Evolutionary conservation across 2,113 vertebrate species (phyloP), one percentile per base, ranked within the genome.

Genomic region (Origma solitaria): DNA sequence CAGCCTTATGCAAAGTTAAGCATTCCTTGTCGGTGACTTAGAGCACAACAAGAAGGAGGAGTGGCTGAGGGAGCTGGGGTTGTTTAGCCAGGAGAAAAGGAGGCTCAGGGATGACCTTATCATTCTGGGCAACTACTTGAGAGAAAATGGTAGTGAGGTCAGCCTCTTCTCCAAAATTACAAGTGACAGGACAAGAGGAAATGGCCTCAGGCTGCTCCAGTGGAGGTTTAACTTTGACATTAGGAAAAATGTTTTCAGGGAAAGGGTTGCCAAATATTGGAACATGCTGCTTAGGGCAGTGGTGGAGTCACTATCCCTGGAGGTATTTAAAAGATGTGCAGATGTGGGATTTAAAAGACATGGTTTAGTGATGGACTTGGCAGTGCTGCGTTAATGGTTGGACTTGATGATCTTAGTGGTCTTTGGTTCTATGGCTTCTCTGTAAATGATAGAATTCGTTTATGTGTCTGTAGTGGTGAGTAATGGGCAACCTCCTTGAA

Each of bases 331-430:
- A 33, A 77, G 56, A 28, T 18, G 33, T 33, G 27, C 16, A 37
- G 15, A 14, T 49, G 31, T 56, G 38, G 35, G 31, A 7, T 47
- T 42, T 31, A 33, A 15, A 15, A 30, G 31, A 17, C 18, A 9
- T 14, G 15, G 31, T 37, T 62, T 56, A 33, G 31, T 37, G 25
- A 31, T 35, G 15, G 25, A 23, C 22, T 49, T 90, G 54, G 21
- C 25, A 49, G 5, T 33, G 25, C 22, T 42, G 50, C 4, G 6
- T 42, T 54, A 47, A 27, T 22, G 12, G 21, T 37, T 28, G 15
- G 18, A 54, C 10, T 7, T 69, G 25, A 15, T 1, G 6, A 37
- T 62, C 47, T 69, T 23, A 14, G 31, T 0, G 0, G 18, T 56
- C 40, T 76, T 90, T 53, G 16, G 10, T 75, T 53, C 61, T 68